Percentiles rank a stretch among this genome's conserved stretches.
Conservation (phyloP, 2,888 invertebrate species). For the Alloplasta piceator region DNA sequence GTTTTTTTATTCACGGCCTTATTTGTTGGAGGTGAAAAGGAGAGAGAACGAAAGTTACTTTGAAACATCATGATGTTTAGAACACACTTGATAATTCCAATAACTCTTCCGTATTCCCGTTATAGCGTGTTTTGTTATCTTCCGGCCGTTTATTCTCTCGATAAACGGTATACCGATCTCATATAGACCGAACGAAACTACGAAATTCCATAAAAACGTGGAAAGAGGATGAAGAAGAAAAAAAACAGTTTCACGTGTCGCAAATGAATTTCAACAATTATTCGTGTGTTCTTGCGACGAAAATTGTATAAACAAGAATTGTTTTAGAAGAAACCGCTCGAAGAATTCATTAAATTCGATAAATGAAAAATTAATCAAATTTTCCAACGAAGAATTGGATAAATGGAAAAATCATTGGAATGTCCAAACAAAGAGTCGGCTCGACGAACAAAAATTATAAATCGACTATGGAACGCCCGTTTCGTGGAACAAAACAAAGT, state of each 20-base stretch:
- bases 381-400: background rate
- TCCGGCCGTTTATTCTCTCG: slow-evolving; percentile 49
- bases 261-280: background rate
- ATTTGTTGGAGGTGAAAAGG: background rate
- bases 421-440: no score
- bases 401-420: background rate
- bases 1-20: no score
- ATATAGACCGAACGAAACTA: slow-evolving; percentile 17
- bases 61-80: slow-evolving; percentile 29
- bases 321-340: background rate
- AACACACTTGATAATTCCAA: slow-evolving; percentile 53
- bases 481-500: no score
- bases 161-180: slow-evolving; percentile 54
- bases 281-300: no score
- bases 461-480: no score
- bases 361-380: background rate
- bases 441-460: no score
- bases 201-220: background rate
- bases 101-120: slow-evolving; percentile 54
- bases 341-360: slow-evolving; percentile 15
- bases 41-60: slow-evolving; percentile 31
- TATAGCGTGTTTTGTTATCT: slow-evolving; percentile 45
- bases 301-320: no score
- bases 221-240: background rate
- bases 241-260: slow-evolving; percentile 30